phyloP scores from a whole-genome alignment of 2,113 vertebrate genomes.

The Lophotis ruficrista region DNA sequence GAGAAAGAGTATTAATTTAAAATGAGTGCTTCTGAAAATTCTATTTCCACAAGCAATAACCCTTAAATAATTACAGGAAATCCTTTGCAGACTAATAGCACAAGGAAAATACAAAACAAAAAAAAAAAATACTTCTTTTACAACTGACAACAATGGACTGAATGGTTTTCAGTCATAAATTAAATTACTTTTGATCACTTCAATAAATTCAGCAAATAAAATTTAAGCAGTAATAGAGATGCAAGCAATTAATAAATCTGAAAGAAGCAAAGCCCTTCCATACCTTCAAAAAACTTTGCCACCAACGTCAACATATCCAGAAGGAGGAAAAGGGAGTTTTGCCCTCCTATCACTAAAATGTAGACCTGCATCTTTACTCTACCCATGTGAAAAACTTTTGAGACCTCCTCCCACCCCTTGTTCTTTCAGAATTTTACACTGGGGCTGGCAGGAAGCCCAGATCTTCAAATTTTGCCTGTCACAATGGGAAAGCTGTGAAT shows the following conservation, averaged over 20 bases:
- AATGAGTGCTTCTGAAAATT: neutral
- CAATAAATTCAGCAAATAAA: neutral
- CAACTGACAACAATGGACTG: neutral
- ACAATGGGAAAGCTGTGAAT: neutral
- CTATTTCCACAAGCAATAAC: neutral
- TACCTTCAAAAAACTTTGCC: neutral
- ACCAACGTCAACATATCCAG: neutral
- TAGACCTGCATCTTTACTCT: neutral
- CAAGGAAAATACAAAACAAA: neutral
- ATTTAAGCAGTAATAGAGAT: neutral
- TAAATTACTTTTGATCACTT: neutral
- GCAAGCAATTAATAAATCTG: neutral
- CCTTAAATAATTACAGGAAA: neutral
- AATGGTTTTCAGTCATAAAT: neutral
- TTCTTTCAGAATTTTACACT: neutral
- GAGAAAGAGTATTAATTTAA: neutral
- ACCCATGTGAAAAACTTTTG: neutral
- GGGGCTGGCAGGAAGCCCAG: neutral
- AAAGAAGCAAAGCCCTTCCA: neutral
- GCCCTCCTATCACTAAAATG: neutral
- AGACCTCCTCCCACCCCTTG: neutral
- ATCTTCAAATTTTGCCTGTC: neutral
- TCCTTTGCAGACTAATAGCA: neutral
- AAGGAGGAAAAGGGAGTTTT: accelerated
- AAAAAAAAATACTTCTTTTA: neutral